Evolutionary conservation across 2,888 invertebrate genomes (phyloP), one percentile per base, ranked within the genome.

Genomic region (Drosophila tripunctata): DNA sequence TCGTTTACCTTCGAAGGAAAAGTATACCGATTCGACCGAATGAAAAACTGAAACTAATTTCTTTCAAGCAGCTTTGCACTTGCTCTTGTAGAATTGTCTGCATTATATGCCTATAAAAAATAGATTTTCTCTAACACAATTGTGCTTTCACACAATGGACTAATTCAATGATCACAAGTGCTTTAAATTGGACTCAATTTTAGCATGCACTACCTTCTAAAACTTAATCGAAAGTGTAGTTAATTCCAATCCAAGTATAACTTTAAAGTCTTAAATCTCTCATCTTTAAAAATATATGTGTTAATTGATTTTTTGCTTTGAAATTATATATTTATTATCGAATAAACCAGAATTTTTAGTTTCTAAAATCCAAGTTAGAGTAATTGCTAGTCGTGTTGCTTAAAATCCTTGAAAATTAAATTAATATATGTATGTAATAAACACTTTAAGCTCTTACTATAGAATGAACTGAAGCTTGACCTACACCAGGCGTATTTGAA

Each of bases 101-200:
- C 24, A 47, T 31, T 36, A 22, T 17, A 33, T 43, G 24, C 10
- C 30, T 12, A 40, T 14, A 41, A 19, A 31, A n/a, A 17, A 41
- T 15, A 45, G 38, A 40, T 41, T 38, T 40, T 19, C 47, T 38
- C 31, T n/a, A 36, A 22, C 12, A 19, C 15, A 24, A 40, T 14
- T 35, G 14, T 10, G 22, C 35, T 14, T 27, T 21, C 14, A 22
- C 40, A 64, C 50, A 67, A 67, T 50, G 35, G 56, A 15, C 44
- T 71, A 65, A 67, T 70, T 67, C 41, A 65, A 44, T 19, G 5
- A 27, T 35, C 33, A 27, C 33, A 45, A 36, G 27, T 38, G 40
- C 8, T 36, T 31, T 41, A 47, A 67, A 70, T 67, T 67, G 55
- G 44, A 45, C 35, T 71, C n/a, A 70, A 71, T 70, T 67, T 55